A percentile compares a stretch with the other conserved stretches of the same genome.
These are phyloP conservation scores for Callaeas wilsoni DNA, from an alignment of 2,113 vertebrate genomes.

Conservation along the genomic window DNA sequence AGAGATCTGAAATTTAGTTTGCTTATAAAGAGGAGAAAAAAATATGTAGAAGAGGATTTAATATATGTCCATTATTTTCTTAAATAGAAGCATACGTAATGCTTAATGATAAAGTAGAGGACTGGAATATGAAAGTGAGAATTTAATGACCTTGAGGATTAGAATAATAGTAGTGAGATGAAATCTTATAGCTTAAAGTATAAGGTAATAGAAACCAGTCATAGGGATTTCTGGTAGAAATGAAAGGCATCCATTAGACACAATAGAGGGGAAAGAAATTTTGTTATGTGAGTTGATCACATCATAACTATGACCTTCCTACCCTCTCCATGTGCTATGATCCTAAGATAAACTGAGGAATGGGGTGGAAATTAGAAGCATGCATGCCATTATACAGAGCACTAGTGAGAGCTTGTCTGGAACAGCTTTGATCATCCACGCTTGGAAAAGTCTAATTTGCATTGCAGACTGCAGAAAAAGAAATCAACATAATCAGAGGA, in stretches of 20 bases:
- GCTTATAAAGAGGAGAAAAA: neutral
- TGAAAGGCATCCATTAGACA: neutral
- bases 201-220: neutral
- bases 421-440: slow-evolving; percentile 41
- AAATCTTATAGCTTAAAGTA: neutral
- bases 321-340: slow-evolving; percentile 10
- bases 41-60: neutral
- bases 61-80: neutral
- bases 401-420: slow-evolving; percentile 21
- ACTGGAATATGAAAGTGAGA: neutral
- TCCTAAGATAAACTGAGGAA: slow-evolving; percentile 50
- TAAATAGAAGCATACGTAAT: neutral
- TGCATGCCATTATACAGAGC: slow-evolving; percentile 4
- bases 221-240: neutral
- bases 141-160: neutral
- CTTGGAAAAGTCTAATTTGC: slow-evolving; percentile 35
- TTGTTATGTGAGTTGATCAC: neutral
- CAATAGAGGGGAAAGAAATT: neutral
- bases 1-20: neutral
- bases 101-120: neutral
- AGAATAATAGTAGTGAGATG: neutral
- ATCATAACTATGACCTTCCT: slow-evolving; percentile 17
- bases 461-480: slow-evolving; percentile 11
- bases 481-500: neutral
- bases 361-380: slow-evolving; percentile 33